Percentiles rank a stretch among this genome's conserved stretches.
These are phyloP conservation scores for Doryteuthis pealeii DNA, from an alignment of 1,140 invertebrate species.

Conservation along the genomic window DNA sequence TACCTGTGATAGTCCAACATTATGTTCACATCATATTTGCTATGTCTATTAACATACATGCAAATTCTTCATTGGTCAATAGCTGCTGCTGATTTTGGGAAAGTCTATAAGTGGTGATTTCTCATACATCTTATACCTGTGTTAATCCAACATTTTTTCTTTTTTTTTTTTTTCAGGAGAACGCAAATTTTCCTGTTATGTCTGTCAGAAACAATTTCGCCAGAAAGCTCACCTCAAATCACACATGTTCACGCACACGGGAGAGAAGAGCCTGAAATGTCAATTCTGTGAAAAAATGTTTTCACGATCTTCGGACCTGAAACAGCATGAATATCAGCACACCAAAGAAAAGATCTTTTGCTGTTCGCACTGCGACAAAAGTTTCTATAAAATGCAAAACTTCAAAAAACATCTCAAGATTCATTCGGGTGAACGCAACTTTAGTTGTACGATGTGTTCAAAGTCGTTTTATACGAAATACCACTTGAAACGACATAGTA, in stretches of 20 bases:
- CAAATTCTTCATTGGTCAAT: too few species aligned
- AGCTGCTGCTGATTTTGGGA: too few species aligned
- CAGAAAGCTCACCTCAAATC: conserved; percentile 62
- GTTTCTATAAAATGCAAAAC: conserved; percentile 46
- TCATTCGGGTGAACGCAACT: conserved; percentile 62
- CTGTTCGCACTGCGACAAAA: conserved; percentile 27
- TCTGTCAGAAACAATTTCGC: conserved; percentile 65
- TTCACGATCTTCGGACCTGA: conserved; percentile 28
- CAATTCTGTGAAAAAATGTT: conserved; percentile 59
- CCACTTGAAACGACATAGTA: conserved; percentile 36
- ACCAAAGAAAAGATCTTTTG: conserved; percentile 32
- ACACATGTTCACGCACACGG: conserved; percentile 62
- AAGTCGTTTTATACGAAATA: conserved; percentile 39
- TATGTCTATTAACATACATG: too few species aligned
- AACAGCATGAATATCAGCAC: conserved; percentile 40
- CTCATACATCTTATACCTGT: too few species aligned
- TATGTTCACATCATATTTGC: too few species aligned
- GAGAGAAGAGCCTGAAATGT: conserved; percentile 62
- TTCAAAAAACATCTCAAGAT: conserved; percentile 62
- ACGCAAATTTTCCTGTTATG: conserved; percentile 62
- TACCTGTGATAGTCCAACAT: too few species aligned
- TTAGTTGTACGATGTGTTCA: conserved; percentile 62
- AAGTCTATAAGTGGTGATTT: too few species aligned
- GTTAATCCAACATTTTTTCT: too few species aligned
- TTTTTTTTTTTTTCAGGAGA: conserved; percentile 29